phyloP scores from a whole-genome alignment of 1,140 invertebrate genomes.

The Ceratina japonica region DNA sequence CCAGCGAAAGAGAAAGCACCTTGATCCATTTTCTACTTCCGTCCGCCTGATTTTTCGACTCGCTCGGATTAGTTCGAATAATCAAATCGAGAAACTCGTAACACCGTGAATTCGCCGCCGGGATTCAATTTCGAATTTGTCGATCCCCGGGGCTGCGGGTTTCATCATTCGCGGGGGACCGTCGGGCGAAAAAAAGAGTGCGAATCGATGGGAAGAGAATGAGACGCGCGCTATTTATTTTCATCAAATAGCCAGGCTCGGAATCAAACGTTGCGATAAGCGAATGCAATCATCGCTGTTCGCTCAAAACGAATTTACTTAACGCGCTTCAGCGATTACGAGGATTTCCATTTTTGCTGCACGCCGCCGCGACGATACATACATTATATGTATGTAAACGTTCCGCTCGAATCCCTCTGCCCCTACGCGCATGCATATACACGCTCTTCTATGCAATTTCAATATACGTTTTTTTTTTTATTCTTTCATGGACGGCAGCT shows the following conservation, averaged over 20 bases:
- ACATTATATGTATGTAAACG: constrained; percentile 34
- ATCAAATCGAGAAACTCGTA: too few relatives aligned
- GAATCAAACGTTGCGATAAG: constrained; percentile 34
- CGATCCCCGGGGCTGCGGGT: not conserved
- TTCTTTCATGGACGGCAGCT: constrained; percentile 66
- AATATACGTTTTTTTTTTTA: constrained; percentile 70
- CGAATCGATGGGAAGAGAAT: not conserved
- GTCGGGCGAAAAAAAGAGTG: not conserved
- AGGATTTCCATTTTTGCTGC: constrained; percentile 49
- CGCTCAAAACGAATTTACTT: constrained; percentile 56
- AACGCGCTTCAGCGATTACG: constrained; percentile 24
- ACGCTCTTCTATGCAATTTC: constrained; percentile 68
- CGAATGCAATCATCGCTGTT: constrained; percentile 55
- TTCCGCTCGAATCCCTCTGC: not conserved
- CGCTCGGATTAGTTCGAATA: too few relatives aligned
- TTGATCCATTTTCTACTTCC: too few relatives aligned
- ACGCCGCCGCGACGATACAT: constrained; percentile 18
- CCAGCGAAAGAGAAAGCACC: constrained; percentile 36
- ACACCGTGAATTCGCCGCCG: too few relatives aligned
- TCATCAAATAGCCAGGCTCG: not conserved
- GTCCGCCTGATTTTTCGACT: too few relatives aligned
- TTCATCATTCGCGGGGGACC: too few relatives aligned
- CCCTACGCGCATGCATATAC: not conserved
- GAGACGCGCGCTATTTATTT: constrained; percentile 12
- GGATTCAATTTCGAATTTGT: not conserved